A percentile compares a stretch with the other conserved stretches of the same genome.
Evolutionary conservation across 1,140 invertebrate species (phyloP).

Genomic region (Formica exsecta): DNA sequence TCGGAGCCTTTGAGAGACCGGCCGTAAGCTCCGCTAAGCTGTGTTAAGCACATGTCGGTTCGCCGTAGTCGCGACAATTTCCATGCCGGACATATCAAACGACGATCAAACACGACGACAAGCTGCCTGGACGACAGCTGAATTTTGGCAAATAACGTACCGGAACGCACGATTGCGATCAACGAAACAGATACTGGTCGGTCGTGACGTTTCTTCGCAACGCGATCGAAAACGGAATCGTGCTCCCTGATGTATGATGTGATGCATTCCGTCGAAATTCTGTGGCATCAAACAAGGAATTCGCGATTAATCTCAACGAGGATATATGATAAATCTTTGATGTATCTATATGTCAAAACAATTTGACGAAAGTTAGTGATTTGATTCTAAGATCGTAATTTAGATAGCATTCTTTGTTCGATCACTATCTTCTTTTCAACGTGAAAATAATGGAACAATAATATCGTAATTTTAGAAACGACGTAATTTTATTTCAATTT

Average conservation of each 20-base stretch:
- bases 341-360: neutral
- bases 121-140: neutral
- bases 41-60: slow-evolving; percentile 48
- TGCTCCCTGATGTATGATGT: slow-evolving; percentile 34
- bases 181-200: slow-evolving; percentile 39
- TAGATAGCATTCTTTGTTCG: no score
- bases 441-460: neutral
- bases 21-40: slow-evolving; percentile 51
- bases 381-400: neutral
- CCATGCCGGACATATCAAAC: slow-evolving; percentile 38
- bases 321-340: neutral
- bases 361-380: neutral
- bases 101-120: slow-evolving; percentile 10
- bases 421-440: neutral
- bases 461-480: neutral
- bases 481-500: neutral
- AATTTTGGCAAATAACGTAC: slow-evolving; percentile 51
- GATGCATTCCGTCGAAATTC: neutral
- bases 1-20: slow-evolving; percentile 37
- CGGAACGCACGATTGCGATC: slow-evolving; percentile 30
- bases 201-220: slow-evolving; percentile 47
- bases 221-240: slow-evolving; percentile 36
- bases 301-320: neutral
- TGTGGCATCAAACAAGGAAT: neutral
- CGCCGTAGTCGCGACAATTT: slow-evolving; percentile 52